Conservation (phyloP, 2,888 invertebrate genomes). For the Operophtera brumata region DNA sequence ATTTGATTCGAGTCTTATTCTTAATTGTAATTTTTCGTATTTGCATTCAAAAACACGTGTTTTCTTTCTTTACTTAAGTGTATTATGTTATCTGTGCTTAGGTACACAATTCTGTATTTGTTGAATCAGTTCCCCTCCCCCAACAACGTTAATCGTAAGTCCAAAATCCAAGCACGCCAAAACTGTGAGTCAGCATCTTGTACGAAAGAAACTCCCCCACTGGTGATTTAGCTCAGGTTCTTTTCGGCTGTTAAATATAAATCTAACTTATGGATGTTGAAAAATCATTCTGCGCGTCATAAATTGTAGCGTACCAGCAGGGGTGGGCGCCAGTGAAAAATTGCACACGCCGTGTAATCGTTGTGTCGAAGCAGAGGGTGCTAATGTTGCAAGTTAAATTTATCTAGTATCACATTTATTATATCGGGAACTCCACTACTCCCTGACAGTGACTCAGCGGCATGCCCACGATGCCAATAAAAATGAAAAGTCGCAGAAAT, state of each 20-base stretch:
- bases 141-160: constrained; percentile 18
- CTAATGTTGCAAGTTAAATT: constrained; percentile 73
- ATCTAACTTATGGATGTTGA: constrained; percentile 73
- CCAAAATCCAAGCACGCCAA: constrained; percentile 26
- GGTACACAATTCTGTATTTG: constrained; percentile 5
- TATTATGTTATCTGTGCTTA: neutral
- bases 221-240: constrained; percentile 56
- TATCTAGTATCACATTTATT: constrained; percentile 72
- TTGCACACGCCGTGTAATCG: constrained; percentile 70
- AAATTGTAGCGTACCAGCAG: constrained; percentile 65
- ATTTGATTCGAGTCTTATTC: too few species aligned
- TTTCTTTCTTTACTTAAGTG: neutral
- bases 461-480: constrained; percentile 34
- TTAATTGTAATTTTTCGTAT: too few species aligned
- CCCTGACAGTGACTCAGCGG: constrained; percentile 48
- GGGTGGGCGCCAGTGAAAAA: constrained; percentile 73
- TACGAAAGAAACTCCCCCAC: constrained; percentile 44
- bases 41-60: too few species aligned
- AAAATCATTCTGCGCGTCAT: constrained; percentile 75
- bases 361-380: constrained; percentile 68
- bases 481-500: constrained; percentile 44
- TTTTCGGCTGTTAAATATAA: constrained; percentile 68
- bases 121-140: constrained; percentile 9
- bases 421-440: constrained; percentile 51
- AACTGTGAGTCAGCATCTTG: constrained; percentile 51